These are phyloP conservation scores for Lepus americanus DNA, from an alignment of 2,113 vertebrate species.

Conservation along the genomic window DNA sequence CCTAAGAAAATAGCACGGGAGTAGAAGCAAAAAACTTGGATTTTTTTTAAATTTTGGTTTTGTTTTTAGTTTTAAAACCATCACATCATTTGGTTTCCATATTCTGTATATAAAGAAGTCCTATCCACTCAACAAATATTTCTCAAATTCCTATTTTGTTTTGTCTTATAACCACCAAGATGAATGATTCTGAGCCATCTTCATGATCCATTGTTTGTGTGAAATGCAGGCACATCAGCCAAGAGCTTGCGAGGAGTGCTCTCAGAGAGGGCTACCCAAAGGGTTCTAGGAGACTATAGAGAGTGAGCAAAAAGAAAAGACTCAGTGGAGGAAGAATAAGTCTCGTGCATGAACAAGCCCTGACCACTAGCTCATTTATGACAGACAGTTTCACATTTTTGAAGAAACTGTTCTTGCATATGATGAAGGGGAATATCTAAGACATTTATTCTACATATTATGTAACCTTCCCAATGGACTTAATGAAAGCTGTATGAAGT, in stretches of 20 bases:
- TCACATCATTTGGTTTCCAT: slow-evolving; percentile 8
- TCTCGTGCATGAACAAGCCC: not conserved
- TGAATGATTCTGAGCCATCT: not conserved
- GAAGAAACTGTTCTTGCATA: not conserved
- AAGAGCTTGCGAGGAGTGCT: not conserved
- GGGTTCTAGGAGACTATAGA: not conserved
- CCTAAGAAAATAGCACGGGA: not conserved
- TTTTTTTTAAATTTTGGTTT: not conserved
- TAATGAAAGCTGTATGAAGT: not conserved
- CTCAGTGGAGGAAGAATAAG: not conserved
- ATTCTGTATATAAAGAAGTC: not conserved
- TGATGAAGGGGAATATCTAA: not conserved
- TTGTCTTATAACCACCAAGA: not conserved
- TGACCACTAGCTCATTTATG: not conserved
- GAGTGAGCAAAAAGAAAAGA: not conserved
- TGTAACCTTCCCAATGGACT: not conserved
- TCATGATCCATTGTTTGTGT: not conserved
- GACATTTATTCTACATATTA: not conserved
- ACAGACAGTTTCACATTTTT: not conserved
- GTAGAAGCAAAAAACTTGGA: not conserved
- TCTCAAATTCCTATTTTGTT: not conserved
- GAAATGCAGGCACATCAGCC: not conserved
- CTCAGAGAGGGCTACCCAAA: not conserved
- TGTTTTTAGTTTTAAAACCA: not conserved
- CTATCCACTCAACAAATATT: not conserved